Percentiles rank a stretch among this genome's conserved stretches.
Evolutionary conservation across 2,797 vertebrate genomes (phyloP).

Genomic region (Sebastes ruberrimus): DNA sequence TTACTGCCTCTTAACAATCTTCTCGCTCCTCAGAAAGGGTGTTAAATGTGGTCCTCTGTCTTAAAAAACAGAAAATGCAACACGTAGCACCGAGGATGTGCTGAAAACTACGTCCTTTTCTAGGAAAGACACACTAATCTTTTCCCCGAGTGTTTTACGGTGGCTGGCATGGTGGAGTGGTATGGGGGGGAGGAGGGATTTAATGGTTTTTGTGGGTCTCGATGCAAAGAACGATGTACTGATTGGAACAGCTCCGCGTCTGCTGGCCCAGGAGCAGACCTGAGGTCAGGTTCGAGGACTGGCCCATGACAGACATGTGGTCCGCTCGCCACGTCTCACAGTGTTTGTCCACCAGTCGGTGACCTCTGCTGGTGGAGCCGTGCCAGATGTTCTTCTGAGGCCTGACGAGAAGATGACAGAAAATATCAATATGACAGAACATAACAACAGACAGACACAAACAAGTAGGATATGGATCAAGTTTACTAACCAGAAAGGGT

Average conservation of each 20-base stretch:
- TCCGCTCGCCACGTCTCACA: conserved; percentile 92
- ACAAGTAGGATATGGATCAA: not conserved
- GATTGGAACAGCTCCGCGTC: conserved; percentile 89
- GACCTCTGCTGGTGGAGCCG: conserved; percentile 86
- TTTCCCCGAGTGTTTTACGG: conserved; percentile 10
- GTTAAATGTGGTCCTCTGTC: not conserved
- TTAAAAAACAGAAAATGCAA: conserved; percentile 29
- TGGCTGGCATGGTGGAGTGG: conserved; percentile 17
- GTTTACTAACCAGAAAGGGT: conserved; percentile 91
- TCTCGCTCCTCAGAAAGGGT: not conserved
- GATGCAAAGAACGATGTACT: conserved; percentile 93
- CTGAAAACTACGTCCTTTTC: not conserved
- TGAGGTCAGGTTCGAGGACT: conserved; percentile 88
- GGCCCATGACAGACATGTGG: conserved; percentile 85
- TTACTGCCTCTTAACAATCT: not conserved
- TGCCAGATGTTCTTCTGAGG: conserved; percentile 95
- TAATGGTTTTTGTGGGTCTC: conserved; percentile 83
- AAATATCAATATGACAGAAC: not conserved
- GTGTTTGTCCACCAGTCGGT: conserved; percentile 87
- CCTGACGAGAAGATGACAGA: conserved; percentile 72
- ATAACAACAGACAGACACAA: not conserved
- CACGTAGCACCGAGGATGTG: conserved; percentile 36
- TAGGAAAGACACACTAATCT: conserved; percentile 14
- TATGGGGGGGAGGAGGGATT: not conserved
- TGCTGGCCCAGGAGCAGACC: conserved; percentile 92